Evolutionary conservation across 1,140 invertebrate species (phyloP), one percentile per base, ranked within the genome.

Genomic region (Conus ventricosus): DNA sequence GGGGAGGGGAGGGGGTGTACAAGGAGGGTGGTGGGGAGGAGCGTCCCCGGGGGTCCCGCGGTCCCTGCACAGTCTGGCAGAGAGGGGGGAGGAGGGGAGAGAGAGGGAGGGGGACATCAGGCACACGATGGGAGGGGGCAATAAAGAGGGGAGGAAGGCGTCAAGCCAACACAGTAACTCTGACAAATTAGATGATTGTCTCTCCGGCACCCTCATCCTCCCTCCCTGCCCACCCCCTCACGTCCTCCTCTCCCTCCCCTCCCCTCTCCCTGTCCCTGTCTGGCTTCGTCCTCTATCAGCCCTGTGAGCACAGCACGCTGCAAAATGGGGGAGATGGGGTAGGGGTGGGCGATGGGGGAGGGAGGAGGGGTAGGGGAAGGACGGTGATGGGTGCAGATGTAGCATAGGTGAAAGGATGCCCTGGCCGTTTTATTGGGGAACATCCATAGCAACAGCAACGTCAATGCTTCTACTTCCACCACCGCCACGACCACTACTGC

Each of bases 161-260:
- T 71, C 13, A 71, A 71, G 13, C 17, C 67, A 7, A 71, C 67
- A 71, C 67, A 20, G 11, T 71, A 71, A 71, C 67, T 71, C 67
- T 71, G 67, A 71, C 67, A 71, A 71, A 71, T 71, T 71, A 71
- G 67, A 71, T 71, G 67, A 71, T 71, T 71, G 67, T 82, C 80
- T 82, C 80, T 82, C 80, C 54, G 4, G 11, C n/a, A 27, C 78
- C 51, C 11, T n/a, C 5, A 27, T 23, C 4, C 78, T n/a, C 78
- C n/a, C 23, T 7, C 80, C 27, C 27, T 23, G 6, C 27, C 27
- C 80, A 51, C n/a, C 80, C 10, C 80, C 5, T 27, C 80, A 0
- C 80, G 1, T 82, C 80, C n/a, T 1, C 54, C 5, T 1, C 5
- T 6, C n/a, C 80, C 27, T 25, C 27, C 10, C n/a, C 80, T 82